These are phyloP conservation scores for Chinchilla lanigera DNA, from an alignment of 2,113 vertebrate species.

Conservation along the genomic window DNA sequence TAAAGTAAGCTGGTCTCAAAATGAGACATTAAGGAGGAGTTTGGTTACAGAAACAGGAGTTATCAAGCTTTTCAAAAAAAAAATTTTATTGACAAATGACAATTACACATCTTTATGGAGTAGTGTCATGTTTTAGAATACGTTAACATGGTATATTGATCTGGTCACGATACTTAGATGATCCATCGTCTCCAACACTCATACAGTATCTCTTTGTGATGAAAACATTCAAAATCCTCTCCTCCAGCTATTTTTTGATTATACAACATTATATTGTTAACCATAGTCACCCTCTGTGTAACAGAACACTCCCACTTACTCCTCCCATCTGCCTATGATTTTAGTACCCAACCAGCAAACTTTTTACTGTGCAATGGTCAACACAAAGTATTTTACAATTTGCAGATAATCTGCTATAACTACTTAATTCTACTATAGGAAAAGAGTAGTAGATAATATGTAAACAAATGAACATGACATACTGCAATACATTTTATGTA, in stretches of 20 bases:
- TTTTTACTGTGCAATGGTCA: neutral
- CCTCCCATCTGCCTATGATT: neutral
- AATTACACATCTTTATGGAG: neutral
- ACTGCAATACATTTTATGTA: neutral
- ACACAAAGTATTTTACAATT: slow-evolving; percentile 1
- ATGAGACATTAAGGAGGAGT: neutral
- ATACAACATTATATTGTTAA: neutral
- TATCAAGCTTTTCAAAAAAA: neutral
- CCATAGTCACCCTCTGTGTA: neutral
- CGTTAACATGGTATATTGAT: neutral
- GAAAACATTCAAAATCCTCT: neutral
- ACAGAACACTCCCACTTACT: neutral
- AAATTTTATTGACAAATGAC: neutral
- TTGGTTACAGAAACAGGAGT: neutral
- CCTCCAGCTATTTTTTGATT: neutral
- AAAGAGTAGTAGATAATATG: neutral
- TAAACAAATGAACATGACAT: neutral
- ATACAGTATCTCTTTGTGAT: neutral
- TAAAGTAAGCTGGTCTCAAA: slow-evolving; percentile 31
- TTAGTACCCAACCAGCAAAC: neutral
- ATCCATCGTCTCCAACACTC: neutral
- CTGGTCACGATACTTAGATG: neutral
- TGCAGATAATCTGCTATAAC: neutral
- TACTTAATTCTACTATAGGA: neutral
- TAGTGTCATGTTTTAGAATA: neutral